Evolutionary conservation across 2,888 invertebrate species (phyloP), one percentile per base, ranked within the genome.

Genomic region (Lochmaea capreae): DNA sequence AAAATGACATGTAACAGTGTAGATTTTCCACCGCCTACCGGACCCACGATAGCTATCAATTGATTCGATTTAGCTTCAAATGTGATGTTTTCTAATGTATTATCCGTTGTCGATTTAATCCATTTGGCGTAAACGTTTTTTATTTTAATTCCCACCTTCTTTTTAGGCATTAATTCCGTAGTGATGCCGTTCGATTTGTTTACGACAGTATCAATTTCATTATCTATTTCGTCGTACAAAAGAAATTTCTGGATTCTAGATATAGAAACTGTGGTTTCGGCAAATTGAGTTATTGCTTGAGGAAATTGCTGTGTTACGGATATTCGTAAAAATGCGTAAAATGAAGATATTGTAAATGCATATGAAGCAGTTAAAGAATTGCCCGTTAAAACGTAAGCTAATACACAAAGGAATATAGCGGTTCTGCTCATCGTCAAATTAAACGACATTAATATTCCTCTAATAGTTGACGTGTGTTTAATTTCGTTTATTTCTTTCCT

Each of bases 361-460:
- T 92, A 91, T 71, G 92, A 91, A 0, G 92, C 89, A 16, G 88
- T 87, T 76, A 89, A 81, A 14, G 78, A 78, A 70, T 88, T 83
- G 33, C 93, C 94, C 76, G 92, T 87, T 1, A 95, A 87, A 9
- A 94, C 92, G 83, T 93, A 95, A 0, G 93, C 90, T 43, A 95
- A 88, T 66, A 97, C 90, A 3, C 95, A 95, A 67, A 95, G 90
- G 84, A 93, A 95, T n/a, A 96, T 89, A 0, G 96, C 93, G 52
- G 95, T 90, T 78, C 97, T 92, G 82, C 95, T 94, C 0, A 96
- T 93, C 84, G 95, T 96, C 65, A 96, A 93, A 82, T 90, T 86
- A 75, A 90, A 85, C 0, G 92, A 91, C 43, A 90, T 88, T n/a
- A 91, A 91, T 79, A 92, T 90, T 0, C 91, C 92, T 82, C 90